These are phyloP conservation scores for Crotalus horridus DNA, from an alignment of 2,113 vertebrate genomes.

Conservation along the genomic window DNA sequence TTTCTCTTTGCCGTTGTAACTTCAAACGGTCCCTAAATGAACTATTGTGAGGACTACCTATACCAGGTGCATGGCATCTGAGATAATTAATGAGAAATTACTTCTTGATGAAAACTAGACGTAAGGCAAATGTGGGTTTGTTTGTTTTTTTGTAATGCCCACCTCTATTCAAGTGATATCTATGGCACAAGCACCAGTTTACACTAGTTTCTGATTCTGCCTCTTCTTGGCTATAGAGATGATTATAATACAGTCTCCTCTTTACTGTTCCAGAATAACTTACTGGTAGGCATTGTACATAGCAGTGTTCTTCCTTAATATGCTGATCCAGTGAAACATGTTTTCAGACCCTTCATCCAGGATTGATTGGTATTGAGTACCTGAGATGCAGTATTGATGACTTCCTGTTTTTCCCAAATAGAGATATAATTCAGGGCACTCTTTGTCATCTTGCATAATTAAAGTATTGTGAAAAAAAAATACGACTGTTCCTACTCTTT, in stretches of 20 bases:
- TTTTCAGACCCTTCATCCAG: neutral
- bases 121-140: too few species aligned
- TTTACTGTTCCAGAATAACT: neutral
- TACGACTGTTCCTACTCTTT: neutral
- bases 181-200: neutral
- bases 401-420: neutral
- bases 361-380: neutral
- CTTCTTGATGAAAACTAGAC: neutral
- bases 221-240: neutral
- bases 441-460: neutral
- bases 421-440: neutral
- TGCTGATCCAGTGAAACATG: neutral
- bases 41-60: neutral
- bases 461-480: neutral
- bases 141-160: neutral
- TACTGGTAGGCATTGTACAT: neutral
- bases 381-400: neutral
- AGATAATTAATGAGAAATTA: conserved; percentile 30
- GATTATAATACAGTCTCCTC: neutral
- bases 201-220: neutral
- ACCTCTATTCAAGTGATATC: too few species aligned
- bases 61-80: neutral
- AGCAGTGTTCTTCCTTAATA: neutral
- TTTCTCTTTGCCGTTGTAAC: neutral
- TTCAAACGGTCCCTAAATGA: neutral